These are phyloP conservation scores for Tridacna crocea DNA, from an alignment of 2,888 invertebrate genomes.

Conservation along the genomic window DNA sequence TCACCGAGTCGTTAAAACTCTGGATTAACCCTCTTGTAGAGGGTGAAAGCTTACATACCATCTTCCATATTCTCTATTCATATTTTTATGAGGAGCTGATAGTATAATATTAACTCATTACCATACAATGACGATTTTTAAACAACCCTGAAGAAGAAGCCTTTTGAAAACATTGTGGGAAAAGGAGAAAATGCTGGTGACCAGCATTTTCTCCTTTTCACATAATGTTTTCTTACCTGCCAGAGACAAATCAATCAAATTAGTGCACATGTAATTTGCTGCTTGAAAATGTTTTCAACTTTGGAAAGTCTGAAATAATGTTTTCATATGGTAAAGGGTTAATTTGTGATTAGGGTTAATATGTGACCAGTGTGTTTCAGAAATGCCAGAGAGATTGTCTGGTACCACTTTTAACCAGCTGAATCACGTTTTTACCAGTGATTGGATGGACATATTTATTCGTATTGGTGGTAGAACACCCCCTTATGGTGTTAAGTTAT, in stretches of 20 bases:
- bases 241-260: too few relatives aligned
- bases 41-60: too few relatives aligned
- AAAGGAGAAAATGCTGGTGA: neutral
- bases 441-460: slow-evolving; percentile 15
- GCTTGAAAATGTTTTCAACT: too few relatives aligned
- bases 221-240: neutral
- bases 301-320: too few relatives aligned
- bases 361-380: neutral
- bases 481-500: neutral
- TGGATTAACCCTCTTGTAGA: too few relatives aligned
- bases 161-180: neutral
- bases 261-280: too few relatives aligned
- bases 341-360: neutral
- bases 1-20: too few relatives aligned
- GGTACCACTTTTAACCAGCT: slow-evolving; percentile 1
- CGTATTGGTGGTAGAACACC: neutral
- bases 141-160: neutral
- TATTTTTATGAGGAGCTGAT: too few relatives aligned
- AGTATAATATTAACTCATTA: too few relatives aligned
- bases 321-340: too few relatives aligned
- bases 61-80: too few relatives aligned
- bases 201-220: neutral
- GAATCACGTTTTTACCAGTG: slow-evolving; percentile 4
- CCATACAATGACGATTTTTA: too few relatives aligned
- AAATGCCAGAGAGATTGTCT: neutral